These are phyloP conservation scores for Potorous gilbertii DNA, from an alignment of 2,797 vertebrate species.

Conservation along the genomic window DNA sequence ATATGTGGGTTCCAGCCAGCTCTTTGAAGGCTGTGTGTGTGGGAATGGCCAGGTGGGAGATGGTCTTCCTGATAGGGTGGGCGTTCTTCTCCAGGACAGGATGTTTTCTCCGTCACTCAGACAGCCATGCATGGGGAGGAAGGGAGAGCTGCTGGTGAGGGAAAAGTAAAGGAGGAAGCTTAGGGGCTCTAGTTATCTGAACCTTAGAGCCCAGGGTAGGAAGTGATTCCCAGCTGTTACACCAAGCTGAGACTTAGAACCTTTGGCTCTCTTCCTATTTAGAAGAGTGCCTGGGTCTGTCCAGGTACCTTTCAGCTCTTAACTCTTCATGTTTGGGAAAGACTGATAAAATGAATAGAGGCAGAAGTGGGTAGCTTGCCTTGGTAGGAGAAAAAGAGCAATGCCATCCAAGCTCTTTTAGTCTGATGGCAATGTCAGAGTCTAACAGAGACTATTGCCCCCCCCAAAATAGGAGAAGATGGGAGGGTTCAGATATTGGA, in stretches of 20 bases:
- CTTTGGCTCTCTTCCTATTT: neutral
- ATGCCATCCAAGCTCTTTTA: neutral
- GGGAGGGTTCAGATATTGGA: neutral
- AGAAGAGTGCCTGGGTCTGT: neutral
- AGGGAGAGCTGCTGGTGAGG: too few relatives aligned
- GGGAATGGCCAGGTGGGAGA: neutral
- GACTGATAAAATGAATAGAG: neutral
- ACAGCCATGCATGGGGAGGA: neutral
- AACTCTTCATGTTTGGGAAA: neutral
- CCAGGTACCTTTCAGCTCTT: too few relatives aligned
- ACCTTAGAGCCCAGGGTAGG: neutral
- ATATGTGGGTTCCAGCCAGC: neutral
- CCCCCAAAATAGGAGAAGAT: neutral
- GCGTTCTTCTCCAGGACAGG: neutral
- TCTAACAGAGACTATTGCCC: neutral
- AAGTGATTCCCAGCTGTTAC: too few relatives aligned
- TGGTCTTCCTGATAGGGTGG: neutral
- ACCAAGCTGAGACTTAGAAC: neutral
- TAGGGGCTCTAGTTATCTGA: neutral
- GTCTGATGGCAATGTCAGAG: neutral
- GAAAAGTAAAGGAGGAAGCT: neutral
- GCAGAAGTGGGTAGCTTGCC: neutral
- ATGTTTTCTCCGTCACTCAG: neutral
- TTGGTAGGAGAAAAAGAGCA: neutral
- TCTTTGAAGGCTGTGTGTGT: slow-evolving; percentile 24